Evolutionary conservation across 2,113 vertebrate species (phyloP).

Genomic region (Mesembrinibis cayennensis): DNA sequence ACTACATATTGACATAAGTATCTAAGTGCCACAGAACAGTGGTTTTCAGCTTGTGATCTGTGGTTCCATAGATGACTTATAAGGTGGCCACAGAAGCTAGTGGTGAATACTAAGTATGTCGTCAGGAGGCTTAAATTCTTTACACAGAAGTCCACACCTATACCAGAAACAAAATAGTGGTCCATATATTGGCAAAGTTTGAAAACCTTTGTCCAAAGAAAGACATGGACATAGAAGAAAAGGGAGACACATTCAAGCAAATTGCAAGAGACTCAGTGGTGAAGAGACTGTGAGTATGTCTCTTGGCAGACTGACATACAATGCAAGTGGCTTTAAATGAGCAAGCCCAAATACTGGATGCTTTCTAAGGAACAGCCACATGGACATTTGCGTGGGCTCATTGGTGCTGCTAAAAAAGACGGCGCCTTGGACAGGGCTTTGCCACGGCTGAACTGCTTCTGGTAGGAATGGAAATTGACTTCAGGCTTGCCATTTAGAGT

Average conservation of each 20-base stretch:
- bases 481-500: background rate
- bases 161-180: background rate
- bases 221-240: background rate
- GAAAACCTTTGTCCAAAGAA: background rate
- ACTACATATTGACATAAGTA: background rate
- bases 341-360: background rate
- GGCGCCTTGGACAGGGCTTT: background rate
- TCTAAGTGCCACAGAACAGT: background rate
- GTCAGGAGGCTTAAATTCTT: background rate
- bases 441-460: background rate
- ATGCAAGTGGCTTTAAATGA: background rate
- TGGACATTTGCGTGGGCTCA: background rate
- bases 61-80: background rate
- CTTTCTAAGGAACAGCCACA: conserved; percentile 13
- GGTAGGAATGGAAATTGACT: background rate
- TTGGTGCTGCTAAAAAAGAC: background rate
- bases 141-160: background rate
- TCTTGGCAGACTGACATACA: background rate
- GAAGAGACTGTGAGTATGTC: background rate
- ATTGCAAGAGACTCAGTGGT: background rate
- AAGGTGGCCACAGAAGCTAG: background rate
- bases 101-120: background rate
- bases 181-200: background rate
- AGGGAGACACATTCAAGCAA: background rate
- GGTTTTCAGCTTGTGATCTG: background rate